Evolutionary conservation across 2,797 vertebrate genomes (phyloP), one percentile per base, ranked within the genome.

Genomic region (Sebastes cheni): DNA sequence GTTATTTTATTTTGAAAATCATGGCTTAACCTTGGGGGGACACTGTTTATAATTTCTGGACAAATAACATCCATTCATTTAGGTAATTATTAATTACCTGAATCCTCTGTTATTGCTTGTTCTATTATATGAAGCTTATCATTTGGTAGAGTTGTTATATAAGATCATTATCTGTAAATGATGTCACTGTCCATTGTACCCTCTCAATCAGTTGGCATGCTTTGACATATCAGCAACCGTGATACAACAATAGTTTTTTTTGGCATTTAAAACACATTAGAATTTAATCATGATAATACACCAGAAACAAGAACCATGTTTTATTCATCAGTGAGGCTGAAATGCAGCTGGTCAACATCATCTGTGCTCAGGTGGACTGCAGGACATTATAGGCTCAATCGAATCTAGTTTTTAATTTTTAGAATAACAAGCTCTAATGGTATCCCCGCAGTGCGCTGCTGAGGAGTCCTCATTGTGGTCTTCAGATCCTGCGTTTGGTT

Each of bases 281-380:
- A 67, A 34, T 65, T n/a, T 9, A 18, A 14, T 25, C 25, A 22
- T 8, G 32, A 50, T 68, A 30, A 34, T n/a, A 8, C 5, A 20
- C 25, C 22, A 14, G 32, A 71, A 9, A 46, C 54, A 59, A 10
- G 23, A 66, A 50, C 2, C 3, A 18, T 23, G 14, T 34, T 69
- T 86, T 32, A 54, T 36, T 67, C 36, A 46, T 34, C 60, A 39
- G 12, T 36, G 11, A 22, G 66, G 70, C 42, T 36, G 25, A 29
- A 66, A 36, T 66, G n/a, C 64, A 70, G 55, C 58, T 27, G 60
- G 66, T 67, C 7, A 78, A 55, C 2, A 39, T 22, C 20, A 13
- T 46, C 54, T 18, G 52, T 34, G 55, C 65, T 75, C 64, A 75
- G 67, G 14, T 77, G 67, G 72, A 68, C 23, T 20, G n/a, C 29